Evolutionary conservation across 2,888 invertebrate genomes (phyloP).

Genomic region (Meiosimyza decipiens): DNA sequence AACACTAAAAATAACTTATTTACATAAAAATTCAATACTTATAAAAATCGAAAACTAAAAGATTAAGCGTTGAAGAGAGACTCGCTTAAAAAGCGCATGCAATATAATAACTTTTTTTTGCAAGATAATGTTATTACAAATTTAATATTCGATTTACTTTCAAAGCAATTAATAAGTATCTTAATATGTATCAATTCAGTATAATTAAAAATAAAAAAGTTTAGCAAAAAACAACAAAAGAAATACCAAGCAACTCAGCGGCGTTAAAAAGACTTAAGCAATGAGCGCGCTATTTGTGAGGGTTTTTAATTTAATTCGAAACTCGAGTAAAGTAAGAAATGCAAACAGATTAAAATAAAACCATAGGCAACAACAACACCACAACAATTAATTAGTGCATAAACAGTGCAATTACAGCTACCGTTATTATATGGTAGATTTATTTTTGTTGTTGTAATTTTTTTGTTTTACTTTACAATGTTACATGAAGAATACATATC

Average conservation of each 20-base stretch:
- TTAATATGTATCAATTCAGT: no score
- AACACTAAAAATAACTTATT: no score
- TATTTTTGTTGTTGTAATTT: conserved; percentile 12
- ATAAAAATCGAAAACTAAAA: no score
- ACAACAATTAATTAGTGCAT: conserved; percentile 41
- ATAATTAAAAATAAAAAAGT: no score
- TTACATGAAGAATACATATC: no score
- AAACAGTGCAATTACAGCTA: conserved; percentile 41
- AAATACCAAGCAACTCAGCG: neutral
- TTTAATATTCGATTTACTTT: conserved; percentile 5
- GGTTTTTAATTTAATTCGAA: neutral
- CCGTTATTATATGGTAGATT: conserved; percentile 26
- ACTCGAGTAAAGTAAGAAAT: conserved; percentile 18
- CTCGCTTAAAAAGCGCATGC: neutral
- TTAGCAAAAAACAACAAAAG: no score
- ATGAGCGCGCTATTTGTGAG: conserved; percentile 47
- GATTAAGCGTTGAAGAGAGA: no score
- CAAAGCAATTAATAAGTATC: neutral
- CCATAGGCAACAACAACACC: conserved; percentile 28
- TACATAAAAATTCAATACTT: no score
- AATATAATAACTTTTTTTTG: neutral
- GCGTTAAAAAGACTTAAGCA: conserved; percentile 51
- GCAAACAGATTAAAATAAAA: conserved; percentile 29
- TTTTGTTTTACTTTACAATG: no score
- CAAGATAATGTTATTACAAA: neutral